Evolutionary conservation across 2,888 invertebrate species (phyloP).

Genomic region (Acleris emargana): DNA sequence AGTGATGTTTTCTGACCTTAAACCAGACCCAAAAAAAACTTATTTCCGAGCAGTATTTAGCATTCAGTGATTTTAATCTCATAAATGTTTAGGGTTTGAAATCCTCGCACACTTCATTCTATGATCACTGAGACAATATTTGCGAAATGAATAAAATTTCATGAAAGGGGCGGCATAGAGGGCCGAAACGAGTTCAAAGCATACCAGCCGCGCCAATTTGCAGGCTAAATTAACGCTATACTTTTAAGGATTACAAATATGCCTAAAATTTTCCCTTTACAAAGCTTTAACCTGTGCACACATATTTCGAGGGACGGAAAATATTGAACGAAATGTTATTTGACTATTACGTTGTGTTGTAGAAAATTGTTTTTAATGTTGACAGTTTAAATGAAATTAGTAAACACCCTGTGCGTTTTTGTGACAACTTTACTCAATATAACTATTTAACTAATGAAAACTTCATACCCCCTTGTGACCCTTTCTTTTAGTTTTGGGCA

Average conservation of each 20-base stretch:
- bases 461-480: too few relatives aligned
- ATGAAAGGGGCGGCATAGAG: slow-evolving; percentile 33
- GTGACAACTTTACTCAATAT: too few relatives aligned
- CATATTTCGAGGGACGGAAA: slow-evolving; percentile 32
- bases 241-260: slow-evolving; percentile 62
- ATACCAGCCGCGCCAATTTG: slow-evolving; percentile 55
- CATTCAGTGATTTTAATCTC: too few relatives aligned
- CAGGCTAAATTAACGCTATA: slow-evolving; percentile 61
- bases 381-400: too few relatives aligned
- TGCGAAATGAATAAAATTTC: slow-evolving; percentile 43
- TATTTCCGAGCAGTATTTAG: too few relatives aligned
- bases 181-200: slow-evolving; percentile 55
- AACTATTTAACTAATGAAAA: too few relatives aligned
- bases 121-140: slow-evolving; percentile 25
- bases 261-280: slow-evolving; percentile 57
- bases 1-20: too few relatives aligned
- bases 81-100: neutral
- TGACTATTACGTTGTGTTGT: slow-evolving; percentile 7
- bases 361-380: neutral
- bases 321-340: slow-evolving; percentile 28
- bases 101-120: slow-evolving; percentile 18
- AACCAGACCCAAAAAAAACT: too few relatives aligned
- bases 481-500: too few relatives aligned
- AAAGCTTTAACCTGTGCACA: slow-evolving; percentile 45
- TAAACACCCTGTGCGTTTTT: too few relatives aligned